These are phyloP conservation scores for Caenorhabditis panamensis DNA, from an alignment of 2,888 invertebrate genomes.

Conservation along the genomic window DNA sequence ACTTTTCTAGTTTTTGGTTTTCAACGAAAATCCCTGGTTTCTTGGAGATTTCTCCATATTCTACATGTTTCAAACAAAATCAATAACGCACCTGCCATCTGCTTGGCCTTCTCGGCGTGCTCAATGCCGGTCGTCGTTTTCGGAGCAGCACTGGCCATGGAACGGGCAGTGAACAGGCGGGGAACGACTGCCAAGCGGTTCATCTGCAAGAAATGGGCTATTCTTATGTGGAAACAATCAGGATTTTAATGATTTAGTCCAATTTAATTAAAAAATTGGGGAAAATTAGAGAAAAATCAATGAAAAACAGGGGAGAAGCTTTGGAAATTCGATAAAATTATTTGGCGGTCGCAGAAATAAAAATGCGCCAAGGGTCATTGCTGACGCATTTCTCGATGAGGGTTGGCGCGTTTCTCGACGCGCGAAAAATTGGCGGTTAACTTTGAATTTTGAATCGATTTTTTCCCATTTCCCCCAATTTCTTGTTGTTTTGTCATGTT, in stretches of 20 bases:
- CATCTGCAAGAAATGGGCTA: conserved; percentile 30
- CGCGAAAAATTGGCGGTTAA: not conserved
- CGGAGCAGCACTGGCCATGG: conserved; percentile 69
- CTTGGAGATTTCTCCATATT: not conserved
- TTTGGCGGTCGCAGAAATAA: conserved; percentile 24
- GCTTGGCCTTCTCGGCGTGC: conserved; percentile 76
- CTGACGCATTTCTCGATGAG: not conserved
- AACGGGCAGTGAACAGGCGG: conserved; percentile 35
- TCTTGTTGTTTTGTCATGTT: not conserved
- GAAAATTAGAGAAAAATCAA: not conserved
- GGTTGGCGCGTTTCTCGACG: conserved; percentile 15
- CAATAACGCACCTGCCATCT: conserved; percentile 57
- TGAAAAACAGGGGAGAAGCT: conserved; percentile 8
- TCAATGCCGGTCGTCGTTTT: conserved; percentile 78
- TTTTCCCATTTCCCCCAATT: not conserved
- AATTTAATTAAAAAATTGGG: not conserved
- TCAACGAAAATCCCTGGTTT: not conserved
- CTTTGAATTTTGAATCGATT: not conserved
- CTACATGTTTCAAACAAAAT: not conserved
- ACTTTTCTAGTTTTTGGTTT: too few species aligned
- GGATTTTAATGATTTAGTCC: not conserved
- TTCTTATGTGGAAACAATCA: not conserved
- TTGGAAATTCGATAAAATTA: conserved; percentile 25
- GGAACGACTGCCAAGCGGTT: conserved; percentile 48
- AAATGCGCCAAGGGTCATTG: conserved; percentile 1